These are phyloP conservation scores for Rhagonycha fulva DNA, from an alignment of 2,888 invertebrate genomes.

Conservation along the genomic window DNA sequence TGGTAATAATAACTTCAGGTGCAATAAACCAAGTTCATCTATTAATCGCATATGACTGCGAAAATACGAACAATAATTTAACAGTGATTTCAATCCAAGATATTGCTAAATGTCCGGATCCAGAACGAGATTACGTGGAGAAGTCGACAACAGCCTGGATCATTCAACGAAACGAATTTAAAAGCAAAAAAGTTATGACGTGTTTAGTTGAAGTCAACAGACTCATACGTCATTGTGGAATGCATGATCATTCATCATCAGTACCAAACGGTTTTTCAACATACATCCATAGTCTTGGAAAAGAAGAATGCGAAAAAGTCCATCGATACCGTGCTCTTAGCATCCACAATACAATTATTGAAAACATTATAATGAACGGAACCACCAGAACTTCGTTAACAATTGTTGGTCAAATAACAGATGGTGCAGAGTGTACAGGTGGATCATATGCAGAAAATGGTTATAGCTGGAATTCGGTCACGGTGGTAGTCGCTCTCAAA, in stretches of 20 bases:
- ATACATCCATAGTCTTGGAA: background rate
- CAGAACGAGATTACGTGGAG: background rate
- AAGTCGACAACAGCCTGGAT: background rate
- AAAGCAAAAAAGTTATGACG: background rate
- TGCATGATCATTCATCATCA: background rate
- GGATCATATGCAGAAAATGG: conserved; percentile 5
- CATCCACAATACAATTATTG: background rate
- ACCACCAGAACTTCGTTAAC: conserved; percentile 3
- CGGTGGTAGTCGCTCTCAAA: background rate
- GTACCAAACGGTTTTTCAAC: background rate
- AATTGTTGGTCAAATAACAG: background rate
- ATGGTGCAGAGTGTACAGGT: background rate
- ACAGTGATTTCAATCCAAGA: background rate
- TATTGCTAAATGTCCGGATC: background rate
- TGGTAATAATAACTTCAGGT: background rate
- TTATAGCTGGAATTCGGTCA: background rate
- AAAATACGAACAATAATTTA: background rate
- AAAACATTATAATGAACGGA: background rate
- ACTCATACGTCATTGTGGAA: background rate
- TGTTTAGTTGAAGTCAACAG: conserved; percentile 1
- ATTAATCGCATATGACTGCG: background rate
- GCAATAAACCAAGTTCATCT: background rate
- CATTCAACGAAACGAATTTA: background rate
- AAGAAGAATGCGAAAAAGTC: background rate
- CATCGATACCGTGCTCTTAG: background rate